Conservation (phyloP, 2,113 vertebrate genomes). For the Urocitellus parryii region DNA sequence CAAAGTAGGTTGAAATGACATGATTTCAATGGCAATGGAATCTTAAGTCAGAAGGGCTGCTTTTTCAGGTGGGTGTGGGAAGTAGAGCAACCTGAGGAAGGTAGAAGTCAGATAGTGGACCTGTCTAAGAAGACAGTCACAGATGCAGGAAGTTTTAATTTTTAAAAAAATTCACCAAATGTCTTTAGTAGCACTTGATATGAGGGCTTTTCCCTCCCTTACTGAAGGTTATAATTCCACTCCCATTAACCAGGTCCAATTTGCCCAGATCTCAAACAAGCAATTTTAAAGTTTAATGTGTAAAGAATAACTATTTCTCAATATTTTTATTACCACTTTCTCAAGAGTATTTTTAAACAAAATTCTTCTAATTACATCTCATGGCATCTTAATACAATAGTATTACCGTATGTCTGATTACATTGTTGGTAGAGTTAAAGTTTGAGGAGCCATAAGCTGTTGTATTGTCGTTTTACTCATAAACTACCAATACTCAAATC, state of each 20-base stretch:
- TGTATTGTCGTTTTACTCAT: not conserved
- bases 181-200: not conserved
- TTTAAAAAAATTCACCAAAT: not conserved
- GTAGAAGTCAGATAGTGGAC: not conserved
- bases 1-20: not conserved
- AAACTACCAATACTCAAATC: not conserved
- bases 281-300: not conserved
- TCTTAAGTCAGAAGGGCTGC: not conserved
- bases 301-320: not conserved
- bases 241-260: not conserved
- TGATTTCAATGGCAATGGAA: not conserved
- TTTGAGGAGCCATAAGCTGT: not conserved
- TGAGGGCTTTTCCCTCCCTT: not conserved
- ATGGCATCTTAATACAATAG: not conserved
- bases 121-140: not conserved
- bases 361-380: not conserved
- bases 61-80: not conserved
- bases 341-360: not conserved
- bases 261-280: not conserved
- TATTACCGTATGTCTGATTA: not conserved
- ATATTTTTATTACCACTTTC: not conserved
- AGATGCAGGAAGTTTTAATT: not conserved
- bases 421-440: not conserved
- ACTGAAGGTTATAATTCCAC: not conserved
- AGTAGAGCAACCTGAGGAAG: not conserved